Conservation (phyloP, 2,797 vertebrate species). For the Manis javanica region DNA sequence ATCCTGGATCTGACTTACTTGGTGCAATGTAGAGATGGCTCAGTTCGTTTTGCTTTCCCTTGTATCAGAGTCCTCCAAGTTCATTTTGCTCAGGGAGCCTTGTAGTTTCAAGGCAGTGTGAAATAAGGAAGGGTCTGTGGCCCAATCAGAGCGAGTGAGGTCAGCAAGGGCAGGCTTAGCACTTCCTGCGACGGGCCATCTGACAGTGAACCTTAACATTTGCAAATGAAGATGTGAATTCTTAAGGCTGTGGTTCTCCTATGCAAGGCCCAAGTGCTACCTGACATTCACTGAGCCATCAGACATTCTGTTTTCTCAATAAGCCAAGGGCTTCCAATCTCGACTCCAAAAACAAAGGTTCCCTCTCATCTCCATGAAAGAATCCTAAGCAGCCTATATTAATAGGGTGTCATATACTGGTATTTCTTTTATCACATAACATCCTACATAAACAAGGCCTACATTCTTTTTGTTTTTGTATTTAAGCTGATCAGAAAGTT, state of each 20-base stretch:
- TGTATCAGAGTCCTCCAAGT: not conserved
- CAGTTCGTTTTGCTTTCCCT: not conserved
- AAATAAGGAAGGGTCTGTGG: not conserved
- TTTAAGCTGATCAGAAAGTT: constrained; percentile 85
- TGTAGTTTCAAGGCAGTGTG: constrained; percentile 38
- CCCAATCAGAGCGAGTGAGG: not conserved
- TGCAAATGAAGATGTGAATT: not conserved
- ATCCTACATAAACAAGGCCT: constrained; percentile 52
- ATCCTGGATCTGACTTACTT: not conserved
- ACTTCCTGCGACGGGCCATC: accelerated
- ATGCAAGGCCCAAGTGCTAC: not conserved
- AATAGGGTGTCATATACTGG: not conserved
- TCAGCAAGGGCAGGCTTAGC: not conserved
- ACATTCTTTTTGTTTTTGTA: constrained; percentile 17
- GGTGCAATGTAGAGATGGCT: not conserved
- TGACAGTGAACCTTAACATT: not conserved
- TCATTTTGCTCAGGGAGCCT: constrained; percentile 38
- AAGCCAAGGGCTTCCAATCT: not conserved
- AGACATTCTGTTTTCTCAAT: not conserved
- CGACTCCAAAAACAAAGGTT: not conserved
- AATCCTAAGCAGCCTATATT: not conserved
- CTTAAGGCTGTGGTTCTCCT: not conserved
- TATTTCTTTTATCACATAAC: constrained; percentile 56
- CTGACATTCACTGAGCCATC: not conserved
- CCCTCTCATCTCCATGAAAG: not conserved